These are phyloP conservation scores for Catharus minimus DNA, from an alignment of 2,113 vertebrate genomes.

Conservation along the genomic window DNA sequence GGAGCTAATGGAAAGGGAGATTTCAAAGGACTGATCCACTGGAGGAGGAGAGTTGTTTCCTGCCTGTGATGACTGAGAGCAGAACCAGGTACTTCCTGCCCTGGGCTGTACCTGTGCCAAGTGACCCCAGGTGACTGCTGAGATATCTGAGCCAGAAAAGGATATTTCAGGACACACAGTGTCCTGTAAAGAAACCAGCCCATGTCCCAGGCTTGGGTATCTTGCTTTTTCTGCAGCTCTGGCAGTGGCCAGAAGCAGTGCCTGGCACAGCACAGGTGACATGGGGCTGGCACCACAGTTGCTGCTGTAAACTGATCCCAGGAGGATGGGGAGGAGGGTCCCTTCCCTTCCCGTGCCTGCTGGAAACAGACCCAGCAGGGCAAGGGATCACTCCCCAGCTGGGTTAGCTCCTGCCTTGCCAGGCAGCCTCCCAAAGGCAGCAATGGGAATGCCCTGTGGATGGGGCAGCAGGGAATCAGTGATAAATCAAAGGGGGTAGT, in stretches of 20 bases:
- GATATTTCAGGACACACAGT: background rate
- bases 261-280: background rate
- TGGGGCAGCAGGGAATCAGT: background rate
- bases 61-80: background rate
- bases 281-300: background rate
- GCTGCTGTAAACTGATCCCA: background rate
- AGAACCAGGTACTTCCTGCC: background rate
- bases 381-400: background rate
- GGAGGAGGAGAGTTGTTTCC: background rate
- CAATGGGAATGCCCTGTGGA: fast-evolving
- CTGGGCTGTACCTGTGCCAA: background rate
- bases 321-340: background rate
- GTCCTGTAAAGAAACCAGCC: background rate
- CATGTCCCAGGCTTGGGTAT: background rate
- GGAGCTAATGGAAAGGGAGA: background rate
- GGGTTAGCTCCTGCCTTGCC: background rate
- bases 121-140: background rate
- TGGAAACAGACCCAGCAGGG: background rate
- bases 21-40: background rate
- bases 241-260: background rate
- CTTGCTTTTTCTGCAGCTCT: background rate
- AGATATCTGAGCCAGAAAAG: background rate
- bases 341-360: background rate
- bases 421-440: background rate
- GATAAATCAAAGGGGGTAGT: background rate